Base-by-base conservation (phyloP, 1,140 invertebrate genomes). In the Vollenhovia emeryi region DNA sequence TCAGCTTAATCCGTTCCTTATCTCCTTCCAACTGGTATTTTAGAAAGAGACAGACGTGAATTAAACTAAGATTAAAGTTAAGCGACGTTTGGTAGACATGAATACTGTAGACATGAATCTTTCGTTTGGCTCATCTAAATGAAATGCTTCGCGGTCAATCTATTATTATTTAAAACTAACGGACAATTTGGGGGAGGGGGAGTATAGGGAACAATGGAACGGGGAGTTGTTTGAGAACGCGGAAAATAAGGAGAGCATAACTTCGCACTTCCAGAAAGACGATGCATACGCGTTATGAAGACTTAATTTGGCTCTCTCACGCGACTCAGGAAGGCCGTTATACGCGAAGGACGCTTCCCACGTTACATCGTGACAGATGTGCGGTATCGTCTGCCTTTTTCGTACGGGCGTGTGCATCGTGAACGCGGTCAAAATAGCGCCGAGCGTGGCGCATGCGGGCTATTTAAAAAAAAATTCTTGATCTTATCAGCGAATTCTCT, bases 321-420 rank as follows among this genome's bases (percentile, higher is more conserved):
- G 90, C 90, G 69, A 91, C 55, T 86, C 85, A 73, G 79, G 73
- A 86, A 91, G 89, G 89, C 89, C 89, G 89, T 90, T 88, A 88
- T 86, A 27, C 68, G 52, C 89, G 89, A 86, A 90, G 86, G 87
- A 89, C 82, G 89, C 87, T 91, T 91, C 89, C 89, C 90, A 91
- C 90, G 89, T 90, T 87, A 78, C 66, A 69, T 60, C 48, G 55
- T 64, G 89, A 79, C 88, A 90, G 88, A 87, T 90, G 89, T 60
- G 33, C 82, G 78, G 13, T 50, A 66, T 11, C 48, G 40, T 45
- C 50, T 74, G 60, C 21, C 75, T 76, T 73, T 80, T 68, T 74
- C 45, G 55, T 84, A 36, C 33, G 24, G 27, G 40, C 21, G 78
- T 80, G 33, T 80, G 40, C 18, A 75, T 62, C 55, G 36, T 62